Percentiles rank a stretch among this genome's conserved stretches.
phyloP scores from a whole-genome alignment of 2,113 vertebrate genomes.

The Coryphaenoides rupestris region DNA sequence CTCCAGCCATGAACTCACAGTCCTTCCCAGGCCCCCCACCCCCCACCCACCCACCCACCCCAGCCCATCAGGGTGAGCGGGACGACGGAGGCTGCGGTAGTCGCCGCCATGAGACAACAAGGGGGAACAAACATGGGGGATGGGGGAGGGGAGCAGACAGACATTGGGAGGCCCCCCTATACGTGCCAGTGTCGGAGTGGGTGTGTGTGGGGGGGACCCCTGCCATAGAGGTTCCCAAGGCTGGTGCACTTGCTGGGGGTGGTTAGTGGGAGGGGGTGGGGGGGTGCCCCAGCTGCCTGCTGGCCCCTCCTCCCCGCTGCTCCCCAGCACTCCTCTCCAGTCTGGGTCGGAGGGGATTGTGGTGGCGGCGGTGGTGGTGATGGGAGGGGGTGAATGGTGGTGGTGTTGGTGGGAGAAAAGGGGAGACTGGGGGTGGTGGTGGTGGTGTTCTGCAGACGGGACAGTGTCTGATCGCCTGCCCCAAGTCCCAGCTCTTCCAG shows the following conservation, averaged over 20 bases:
- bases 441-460: conserved; percentile 54
- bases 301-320: conserved; percentile 21
- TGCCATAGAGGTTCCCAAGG: conserved; percentile 71
- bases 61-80: conserved; percentile 62
- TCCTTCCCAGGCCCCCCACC: conserved; percentile 75
- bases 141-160: conserved; percentile 56
- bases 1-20: conserved; percentile 79
- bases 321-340: conserved; percentile 37
- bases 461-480: conserved; percentile 67
- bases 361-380: conserved; percentile 19
- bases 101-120: conserved; percentile 35
- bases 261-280: conserved; percentile 68
- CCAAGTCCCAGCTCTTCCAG: conserved; percentile 48
- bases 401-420: conserved; percentile 3
- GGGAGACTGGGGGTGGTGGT: not conserved
- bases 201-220: conserved; percentile 51
- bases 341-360: conserved; percentile 60
- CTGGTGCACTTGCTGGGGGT: conserved; percentile 56
- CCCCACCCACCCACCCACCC: conserved; percentile 74
- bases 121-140: conserved; percentile 39
- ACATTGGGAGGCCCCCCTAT: conserved; percentile 67
- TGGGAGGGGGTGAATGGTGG: conserved; percentile 54
- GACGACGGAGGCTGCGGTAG: conserved; percentile 18
- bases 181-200: conserved; percentile 65
- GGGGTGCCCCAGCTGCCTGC: conserved; percentile 73